These are phyloP conservation scores for Drosophila eugracilis DNA, from an alignment of 1,140 invertebrate species.

Conservation along the genomic window DNA sequence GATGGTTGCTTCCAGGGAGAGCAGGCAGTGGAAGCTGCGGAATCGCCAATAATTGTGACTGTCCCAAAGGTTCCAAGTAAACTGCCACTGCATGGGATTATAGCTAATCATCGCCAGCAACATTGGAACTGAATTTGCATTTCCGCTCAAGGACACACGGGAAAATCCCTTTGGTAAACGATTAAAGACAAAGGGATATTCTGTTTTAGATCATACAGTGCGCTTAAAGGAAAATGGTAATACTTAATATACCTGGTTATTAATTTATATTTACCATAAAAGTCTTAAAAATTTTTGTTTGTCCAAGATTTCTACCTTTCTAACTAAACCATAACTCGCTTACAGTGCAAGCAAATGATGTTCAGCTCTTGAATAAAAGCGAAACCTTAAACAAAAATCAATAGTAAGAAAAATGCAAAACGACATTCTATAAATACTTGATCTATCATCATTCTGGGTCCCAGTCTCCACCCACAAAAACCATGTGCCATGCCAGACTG, in stretches of 20 bases:
- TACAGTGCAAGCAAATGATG: background rate
- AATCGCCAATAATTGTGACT: slow-evolving; percentile 4
- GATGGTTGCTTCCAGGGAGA: background rate
- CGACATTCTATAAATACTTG: slow-evolving; percentile 48
- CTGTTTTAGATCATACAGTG: too few species aligned
- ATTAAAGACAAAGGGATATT: background rate
- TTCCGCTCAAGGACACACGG: slow-evolving; percentile 8
- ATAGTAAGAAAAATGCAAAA: slow-evolving; percentile 22
- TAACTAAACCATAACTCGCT: too few species aligned
- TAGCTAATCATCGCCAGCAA: background rate
- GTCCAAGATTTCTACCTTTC: too few species aligned
- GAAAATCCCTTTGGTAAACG: slow-evolving; percentile 1
- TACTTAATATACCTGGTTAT: too few species aligned
- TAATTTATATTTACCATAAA: too few species aligned
- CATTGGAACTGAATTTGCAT: slow-evolving; percentile 2
- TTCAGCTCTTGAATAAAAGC: slow-evolving; percentile 9
- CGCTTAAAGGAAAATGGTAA: too few species aligned
- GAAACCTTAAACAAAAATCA: slow-evolving; percentile 32
- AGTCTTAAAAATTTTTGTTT: too few species aligned
- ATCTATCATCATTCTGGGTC: slow-evolving; percentile 47
- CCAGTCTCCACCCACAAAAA: slow-evolving; percentile 2
- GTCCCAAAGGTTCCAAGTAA: slow-evolving; percentile 11
- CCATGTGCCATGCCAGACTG: slow-evolving; percentile 10
- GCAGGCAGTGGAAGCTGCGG: slow-evolving; percentile 5
- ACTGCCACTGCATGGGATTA: slow-evolving; percentile 9